These are phyloP conservation scores for Chiloscyllium punctatum DNA, from an alignment of 2,797 vertebrate species.

Conservation along the genomic window DNA sequence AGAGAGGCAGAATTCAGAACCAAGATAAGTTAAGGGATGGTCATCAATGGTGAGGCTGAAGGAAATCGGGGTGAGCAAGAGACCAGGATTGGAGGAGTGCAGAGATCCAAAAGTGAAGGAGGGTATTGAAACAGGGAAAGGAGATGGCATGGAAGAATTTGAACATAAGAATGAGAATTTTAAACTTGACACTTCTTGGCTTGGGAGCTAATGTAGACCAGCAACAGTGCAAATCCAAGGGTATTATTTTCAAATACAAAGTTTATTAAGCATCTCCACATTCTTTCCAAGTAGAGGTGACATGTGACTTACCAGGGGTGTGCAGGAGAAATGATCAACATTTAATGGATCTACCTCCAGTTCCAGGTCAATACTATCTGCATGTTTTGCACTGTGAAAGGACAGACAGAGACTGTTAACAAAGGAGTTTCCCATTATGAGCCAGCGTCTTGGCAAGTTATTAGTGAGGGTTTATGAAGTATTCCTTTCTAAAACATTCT, in stretches of 20 bases:
- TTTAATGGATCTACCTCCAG: conserved; percentile 97
- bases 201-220: not conserved
- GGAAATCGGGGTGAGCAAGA: not conserved
- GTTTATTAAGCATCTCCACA: no score
- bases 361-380: conserved; percentile 94
- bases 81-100: not conserved
- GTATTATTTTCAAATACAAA: not conserved
- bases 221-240: not conserved
- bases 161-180: not conserved
- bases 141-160: not conserved
- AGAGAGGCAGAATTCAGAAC: not conserved
- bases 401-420: conserved; percentile 33
- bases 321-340: conserved; percentile 98
- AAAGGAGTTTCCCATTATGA: not conserved
- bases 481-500: not conserved
- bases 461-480: not conserved
- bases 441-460: not conserved
- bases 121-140: not conserved
- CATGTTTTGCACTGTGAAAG: conserved; percentile 80
- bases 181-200: not conserved
- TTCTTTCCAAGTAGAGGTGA: not conserved
- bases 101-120: not conserved
- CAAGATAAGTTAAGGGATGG: not conserved
- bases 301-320: conserved; percentile 78
- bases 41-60: not conserved